A percentile compares a stretch with the other conserved stretches of the same genome.
Conservation (phyloP, 1,140 invertebrate species). For the Homalodisca vitripennis region DNA sequence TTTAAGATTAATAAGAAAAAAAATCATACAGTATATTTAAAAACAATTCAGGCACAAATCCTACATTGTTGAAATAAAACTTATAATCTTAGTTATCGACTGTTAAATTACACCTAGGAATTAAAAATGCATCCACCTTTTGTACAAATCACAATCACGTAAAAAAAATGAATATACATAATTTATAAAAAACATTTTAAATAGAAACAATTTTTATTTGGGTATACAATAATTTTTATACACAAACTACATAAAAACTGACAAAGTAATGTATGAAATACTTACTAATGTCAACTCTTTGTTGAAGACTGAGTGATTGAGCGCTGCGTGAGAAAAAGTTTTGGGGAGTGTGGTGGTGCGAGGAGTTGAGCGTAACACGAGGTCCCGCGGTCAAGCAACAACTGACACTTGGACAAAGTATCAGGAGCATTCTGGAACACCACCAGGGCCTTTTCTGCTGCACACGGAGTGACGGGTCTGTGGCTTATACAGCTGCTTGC, state of each 20-base stretch:
- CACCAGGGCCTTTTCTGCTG: constrained; percentile 95
- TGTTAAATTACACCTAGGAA: too few species aligned
- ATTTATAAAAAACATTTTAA: too few species aligned
- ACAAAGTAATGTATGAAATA: constrained; percentile 17
- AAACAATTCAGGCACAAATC: too few species aligned
- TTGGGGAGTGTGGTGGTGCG: constrained; percentile 91
- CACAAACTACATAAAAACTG: background rate
- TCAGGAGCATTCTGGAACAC: constrained; percentile 89
- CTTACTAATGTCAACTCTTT: constrained; percentile 80
- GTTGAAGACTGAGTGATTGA: constrained; percentile 76
- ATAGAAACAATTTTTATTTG: too few species aligned
- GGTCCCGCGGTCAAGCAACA: constrained; percentile 90
- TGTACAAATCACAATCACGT: too few species aligned
- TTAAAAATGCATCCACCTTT: too few species aligned
- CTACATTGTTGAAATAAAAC: too few species aligned
- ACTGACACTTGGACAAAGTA: constrained; percentile 91
- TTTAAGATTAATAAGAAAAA: too few species aligned
- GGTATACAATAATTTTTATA: too few species aligned
- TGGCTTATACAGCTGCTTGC: constrained; percentile 96
- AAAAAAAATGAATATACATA: too few species aligned
- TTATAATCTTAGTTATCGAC: too few species aligned
- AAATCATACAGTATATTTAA: too few species aligned
- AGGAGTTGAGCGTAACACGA: constrained; percentile 94
- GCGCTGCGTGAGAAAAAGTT: constrained; percentile 76
- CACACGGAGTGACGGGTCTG: constrained; percentile 74